Evolutionary conservation across 2,113 vertebrate genomes (phyloP).

Genomic region (Rhineura floridana): DNA sequence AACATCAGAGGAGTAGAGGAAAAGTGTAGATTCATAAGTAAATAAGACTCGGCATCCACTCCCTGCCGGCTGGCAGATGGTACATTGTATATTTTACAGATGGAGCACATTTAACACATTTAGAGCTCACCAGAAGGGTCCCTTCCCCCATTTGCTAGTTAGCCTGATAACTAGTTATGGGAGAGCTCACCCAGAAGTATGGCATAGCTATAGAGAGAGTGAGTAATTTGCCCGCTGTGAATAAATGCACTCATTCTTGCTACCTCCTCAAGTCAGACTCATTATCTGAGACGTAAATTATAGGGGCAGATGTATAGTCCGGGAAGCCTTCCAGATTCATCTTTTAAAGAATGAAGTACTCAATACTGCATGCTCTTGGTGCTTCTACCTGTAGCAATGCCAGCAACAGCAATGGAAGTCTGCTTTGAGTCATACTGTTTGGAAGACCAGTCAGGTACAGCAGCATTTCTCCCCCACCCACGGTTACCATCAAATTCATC

Average conservation of each 20-base stretch:
- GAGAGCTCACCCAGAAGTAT: not conserved
- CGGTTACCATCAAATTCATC: fast-evolving
- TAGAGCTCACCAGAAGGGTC: conserved; percentile 5
- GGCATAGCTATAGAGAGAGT: not conserved
- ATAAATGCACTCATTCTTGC: fast-evolving
- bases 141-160: not conserved
- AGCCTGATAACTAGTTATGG: conserved; percentile 16
- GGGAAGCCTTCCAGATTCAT: conserved; percentile 1
- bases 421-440: not conserved
- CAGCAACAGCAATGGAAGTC: not conserved
- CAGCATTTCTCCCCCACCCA: not conserved
- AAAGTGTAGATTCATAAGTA: conserved; percentile 7
- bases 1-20: not conserved
- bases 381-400: not conserved
- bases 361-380: not conserved
- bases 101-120: conserved; percentile 32
- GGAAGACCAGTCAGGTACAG: not conserved
- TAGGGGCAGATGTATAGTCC: conserved; percentile 21
- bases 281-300: fast-evolving
- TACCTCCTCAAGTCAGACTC: not conserved
- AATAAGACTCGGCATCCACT: conserved; percentile 37
- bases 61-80: conserved; percentile 18
- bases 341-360: conserved; percentile 27
- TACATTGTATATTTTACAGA: not conserved
- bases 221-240: not conserved